Evolutionary conservation across 2,797 vertebrate genomes (phyloP).

Genomic region (Trichosurus vulpecula): DNA sequence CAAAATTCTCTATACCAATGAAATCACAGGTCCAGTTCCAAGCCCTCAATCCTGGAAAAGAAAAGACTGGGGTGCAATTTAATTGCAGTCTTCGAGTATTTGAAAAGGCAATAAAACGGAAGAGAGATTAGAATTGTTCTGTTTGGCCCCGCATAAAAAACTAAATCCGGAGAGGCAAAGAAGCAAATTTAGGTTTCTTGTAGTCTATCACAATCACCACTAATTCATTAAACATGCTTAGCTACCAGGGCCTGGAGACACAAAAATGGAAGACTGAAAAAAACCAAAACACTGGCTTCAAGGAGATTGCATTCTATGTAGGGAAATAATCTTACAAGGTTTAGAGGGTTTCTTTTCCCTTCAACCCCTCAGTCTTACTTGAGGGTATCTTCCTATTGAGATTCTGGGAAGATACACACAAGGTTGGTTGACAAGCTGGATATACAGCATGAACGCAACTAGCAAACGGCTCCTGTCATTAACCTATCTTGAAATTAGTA

Average conservation of each 20-base stretch:
- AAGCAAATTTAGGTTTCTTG: background rate
- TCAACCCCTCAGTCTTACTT: background rate
- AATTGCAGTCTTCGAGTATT: background rate
- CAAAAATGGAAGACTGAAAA: background rate
- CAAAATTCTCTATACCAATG: background rate
- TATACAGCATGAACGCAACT: background rate
- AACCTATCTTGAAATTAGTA: conserved; percentile 5
- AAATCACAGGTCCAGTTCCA: background rate
- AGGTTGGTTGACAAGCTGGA: background rate
- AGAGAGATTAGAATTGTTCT: background rate
- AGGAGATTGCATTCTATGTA: background rate
- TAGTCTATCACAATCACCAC: background rate
- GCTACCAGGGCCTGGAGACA: background rate
- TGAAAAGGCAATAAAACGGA: no score
- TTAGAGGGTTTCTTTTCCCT: background rate
- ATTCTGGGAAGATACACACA: background rate
- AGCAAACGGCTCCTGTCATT: background rate
- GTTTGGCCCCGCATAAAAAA: background rate
- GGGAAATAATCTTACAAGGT: background rate
- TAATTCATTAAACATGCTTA: background rate
- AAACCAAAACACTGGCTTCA: background rate
- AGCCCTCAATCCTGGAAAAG: background rate
- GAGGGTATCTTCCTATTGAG: background rate
- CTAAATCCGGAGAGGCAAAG: background rate
- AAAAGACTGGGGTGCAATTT: background rate